A percentile compares a stretch with the other conserved stretches of the same genome.
Conservation (phyloP, 2,888 invertebrate species). For the Dioctria rufipes region DNA sequence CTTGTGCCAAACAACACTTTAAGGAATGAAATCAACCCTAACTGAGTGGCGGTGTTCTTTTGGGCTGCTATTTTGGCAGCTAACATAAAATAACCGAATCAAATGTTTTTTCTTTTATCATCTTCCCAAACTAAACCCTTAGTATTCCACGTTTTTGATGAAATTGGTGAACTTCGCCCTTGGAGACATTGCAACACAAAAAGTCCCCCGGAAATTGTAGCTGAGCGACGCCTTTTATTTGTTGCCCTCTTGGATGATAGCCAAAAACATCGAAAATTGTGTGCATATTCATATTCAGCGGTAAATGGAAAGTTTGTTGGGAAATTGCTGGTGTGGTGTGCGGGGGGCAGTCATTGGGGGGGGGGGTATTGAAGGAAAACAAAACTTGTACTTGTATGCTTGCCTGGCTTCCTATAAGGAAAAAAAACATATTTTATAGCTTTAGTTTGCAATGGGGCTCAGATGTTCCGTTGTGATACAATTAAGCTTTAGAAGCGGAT, state of each 20-base stretch:
- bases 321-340: background rate
- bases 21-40: slow-evolving; percentile 7
- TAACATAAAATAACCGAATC: slow-evolving; percentile 31
- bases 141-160: slow-evolving; percentile 6
- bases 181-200: slow-evolving; percentile 44
- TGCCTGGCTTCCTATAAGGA: too few relatives aligned
- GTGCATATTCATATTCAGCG: background rate
- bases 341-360: background rate
- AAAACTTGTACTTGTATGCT: too few relatives aligned
- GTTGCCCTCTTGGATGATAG: slow-evolving; percentile 17
- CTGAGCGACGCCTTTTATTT: slow-evolving; percentile 50
- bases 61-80: slow-evolving; percentile 26
- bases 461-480: too few relatives aligned
- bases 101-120: background rate
- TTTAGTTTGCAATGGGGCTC: too few relatives aligned
- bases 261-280: slow-evolving; percentile 28
- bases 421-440: too few relatives aligned
- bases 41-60: background rate
- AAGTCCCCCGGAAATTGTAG: slow-evolving; percentile 34
- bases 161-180: slow-evolving; percentile 46
- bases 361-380: background rate
- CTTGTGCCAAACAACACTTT: slow-evolving; percentile 4
- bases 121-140: background rate
- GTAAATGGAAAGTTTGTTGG: background rate
- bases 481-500: too few relatives aligned